These are phyloP conservation scores for Campylorhamphus procurvoides DNA, from an alignment of 2,113 vertebrate genomes.

Conservation along the genomic window DNA sequence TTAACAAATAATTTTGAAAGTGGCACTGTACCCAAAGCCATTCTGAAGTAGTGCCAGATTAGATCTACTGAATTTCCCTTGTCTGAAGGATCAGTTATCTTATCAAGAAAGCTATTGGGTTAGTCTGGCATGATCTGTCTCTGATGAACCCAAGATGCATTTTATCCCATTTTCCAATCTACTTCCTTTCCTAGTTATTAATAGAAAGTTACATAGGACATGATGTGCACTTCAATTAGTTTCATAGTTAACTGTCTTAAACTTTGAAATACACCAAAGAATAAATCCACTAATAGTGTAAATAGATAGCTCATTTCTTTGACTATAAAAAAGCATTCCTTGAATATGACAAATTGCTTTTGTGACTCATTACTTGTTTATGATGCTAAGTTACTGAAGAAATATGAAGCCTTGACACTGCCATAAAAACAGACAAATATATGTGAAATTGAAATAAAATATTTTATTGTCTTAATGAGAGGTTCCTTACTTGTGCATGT, in stretches of 20 bases:
- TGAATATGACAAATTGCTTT: neutral
- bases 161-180: slow-evolving; percentile 38
- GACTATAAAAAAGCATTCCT: neutral
- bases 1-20: slow-evolving; percentile 24
- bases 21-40: neutral
- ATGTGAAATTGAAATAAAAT: neutral
- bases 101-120: slow-evolving; percentile 29
- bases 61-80: slow-evolving; percentile 38
- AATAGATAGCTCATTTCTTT: neutral
- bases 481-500: neutral
- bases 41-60: slow-evolving; percentile 41
- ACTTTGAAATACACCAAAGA: neutral
- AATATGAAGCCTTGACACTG: neutral
- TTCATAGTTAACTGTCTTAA: slow-evolving; percentile 4
- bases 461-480: neutral
- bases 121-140: slow-evolving; percentile 23
- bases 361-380: neutral
- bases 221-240: slow-evolving; percentile 23
- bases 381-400: neutral
- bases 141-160: slow-evolving; percentile 20
- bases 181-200: slow-evolving; percentile 15
- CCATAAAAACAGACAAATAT: neutral
- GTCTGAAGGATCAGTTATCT: slow-evolving; percentile 25
- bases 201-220: slow-evolving; percentile 2
- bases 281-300: neutral